Base-by-base conservation (phyloP, 2,113 vertebrate genomes). In the Nettapus auritus region DNA sequence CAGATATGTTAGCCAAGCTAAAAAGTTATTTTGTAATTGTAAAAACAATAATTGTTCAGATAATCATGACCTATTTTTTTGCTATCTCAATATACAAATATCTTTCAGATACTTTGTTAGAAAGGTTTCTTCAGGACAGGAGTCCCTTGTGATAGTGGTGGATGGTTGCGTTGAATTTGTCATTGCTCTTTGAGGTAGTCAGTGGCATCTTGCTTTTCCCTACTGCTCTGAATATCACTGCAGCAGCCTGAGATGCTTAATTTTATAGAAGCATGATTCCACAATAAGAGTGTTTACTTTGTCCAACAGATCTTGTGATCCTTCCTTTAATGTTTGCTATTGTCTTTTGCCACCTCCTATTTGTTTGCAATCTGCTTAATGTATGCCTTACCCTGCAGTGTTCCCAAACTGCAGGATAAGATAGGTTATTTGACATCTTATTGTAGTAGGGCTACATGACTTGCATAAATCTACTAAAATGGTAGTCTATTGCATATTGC, bases 321-420 rank as follows among this genome's bases (percentile, higher is more conserved):
- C 52, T 90, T 95, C 77, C 52, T 82, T 88, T 93, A 93, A 84
- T 33, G 66, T 42, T 66, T 79, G 66, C 69, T 90, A 21, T 90
- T 90, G 94, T 90, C 77, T 96, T 96, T 93, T 84, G 74, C 40
- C 83, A 89, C 89, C 57, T 90, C 26, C 50, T 95, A 90, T 94
- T 93, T 93, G 86, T 63, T 95, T 95, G 94, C 75, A 90, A 97
- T 97, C 77, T 93, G 34, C 77, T 85, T 96, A 96, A 97, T 96
- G 94, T 89, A 89, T 94, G 81, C 87, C 22, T 87, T 92, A 76
- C n/a, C 83, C 89, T 50, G 83, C 91, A 90, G 77, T 82, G 86
- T 52, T 91, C 83, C 53, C 73, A 94, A 93, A 93, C 84, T 90
- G 92, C n/a, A n/a, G n/a, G n/a, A n/a, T n/a, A n/a, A n/a, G n/a